Evolutionary conservation across 2,113 vertebrate genomes (phyloP).

Genomic region (Cyanocitta stelleri): DNA sequence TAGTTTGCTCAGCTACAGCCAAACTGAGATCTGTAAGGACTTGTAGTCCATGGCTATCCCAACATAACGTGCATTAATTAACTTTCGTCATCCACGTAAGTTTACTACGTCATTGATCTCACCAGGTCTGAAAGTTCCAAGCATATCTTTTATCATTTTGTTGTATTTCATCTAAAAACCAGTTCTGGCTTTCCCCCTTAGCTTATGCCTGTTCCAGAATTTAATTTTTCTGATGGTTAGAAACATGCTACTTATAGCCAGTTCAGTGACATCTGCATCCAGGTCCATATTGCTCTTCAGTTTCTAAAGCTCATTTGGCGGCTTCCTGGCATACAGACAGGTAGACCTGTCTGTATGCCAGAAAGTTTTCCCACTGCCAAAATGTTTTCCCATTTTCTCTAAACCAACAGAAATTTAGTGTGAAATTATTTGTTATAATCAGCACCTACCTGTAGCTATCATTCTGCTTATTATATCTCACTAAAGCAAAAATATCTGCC

Average conservation of each 20-base stretch:
- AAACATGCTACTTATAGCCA: background rate
- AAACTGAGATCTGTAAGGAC: background rate
- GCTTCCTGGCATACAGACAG: background rate
- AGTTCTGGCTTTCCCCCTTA: background rate
- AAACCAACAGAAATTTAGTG: background rate
- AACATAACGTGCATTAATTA: background rate
- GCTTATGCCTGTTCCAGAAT: background rate
- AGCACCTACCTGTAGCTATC: constrained; percentile 93
- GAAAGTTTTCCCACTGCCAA: background rate
- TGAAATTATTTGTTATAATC: background rate
- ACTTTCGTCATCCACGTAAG: background rate
- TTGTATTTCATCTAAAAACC: background rate
- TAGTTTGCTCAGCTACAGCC: background rate
- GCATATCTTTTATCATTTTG: background rate
- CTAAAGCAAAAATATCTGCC: constrained; percentile 99
- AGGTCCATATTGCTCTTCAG: background rate
- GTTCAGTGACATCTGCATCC: background rate
- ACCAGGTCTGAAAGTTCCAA: background rate
- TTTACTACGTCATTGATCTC: background rate
- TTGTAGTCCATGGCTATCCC: background rate
- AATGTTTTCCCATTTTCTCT: background rate
- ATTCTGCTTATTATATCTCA: constrained; percentile 91
- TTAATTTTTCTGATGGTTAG: background rate
- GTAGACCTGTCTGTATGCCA: background rate
- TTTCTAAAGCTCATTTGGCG: background rate